Conservation (phyloP, 2,888 invertebrate species). For the Lucinisca nassula region DNA sequence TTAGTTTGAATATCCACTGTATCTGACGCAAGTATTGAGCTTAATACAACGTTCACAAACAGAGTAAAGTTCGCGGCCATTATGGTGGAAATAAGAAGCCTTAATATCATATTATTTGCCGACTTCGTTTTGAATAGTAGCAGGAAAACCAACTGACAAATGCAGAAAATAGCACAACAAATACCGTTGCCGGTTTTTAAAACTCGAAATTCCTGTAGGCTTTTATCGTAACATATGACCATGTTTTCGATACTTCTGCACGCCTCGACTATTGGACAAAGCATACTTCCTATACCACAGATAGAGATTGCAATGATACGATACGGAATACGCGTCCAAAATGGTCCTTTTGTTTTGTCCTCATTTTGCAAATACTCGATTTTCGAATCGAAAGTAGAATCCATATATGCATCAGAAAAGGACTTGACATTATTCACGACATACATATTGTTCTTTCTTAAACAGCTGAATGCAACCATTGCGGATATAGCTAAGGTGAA, state of each 20-base stretch:
- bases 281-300: background rate
- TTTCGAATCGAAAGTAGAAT: background rate
- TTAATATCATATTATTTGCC: background rate
- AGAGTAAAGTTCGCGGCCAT: background rate
- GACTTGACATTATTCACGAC: background rate
- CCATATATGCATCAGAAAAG: background rate
- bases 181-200: background rate
- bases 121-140: background rate
- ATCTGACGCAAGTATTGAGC: background rate
- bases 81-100: background rate
- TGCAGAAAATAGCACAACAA: background rate
- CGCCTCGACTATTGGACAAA: constrained; percentile 14
- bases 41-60: background rate
- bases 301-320: background rate
- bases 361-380: too few species aligned
- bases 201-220: background rate
- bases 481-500: background rate
- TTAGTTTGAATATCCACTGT: background rate
- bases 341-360: too few species aligned
- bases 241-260: background rate
- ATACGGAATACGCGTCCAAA: background rate
- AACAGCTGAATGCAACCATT: background rate
- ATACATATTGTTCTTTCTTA: background rate
- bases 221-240: too few species aligned
- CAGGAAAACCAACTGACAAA: background rate